Conservation (phyloP, 2,888 invertebrate genomes). For the Hedya salicella region DNA sequence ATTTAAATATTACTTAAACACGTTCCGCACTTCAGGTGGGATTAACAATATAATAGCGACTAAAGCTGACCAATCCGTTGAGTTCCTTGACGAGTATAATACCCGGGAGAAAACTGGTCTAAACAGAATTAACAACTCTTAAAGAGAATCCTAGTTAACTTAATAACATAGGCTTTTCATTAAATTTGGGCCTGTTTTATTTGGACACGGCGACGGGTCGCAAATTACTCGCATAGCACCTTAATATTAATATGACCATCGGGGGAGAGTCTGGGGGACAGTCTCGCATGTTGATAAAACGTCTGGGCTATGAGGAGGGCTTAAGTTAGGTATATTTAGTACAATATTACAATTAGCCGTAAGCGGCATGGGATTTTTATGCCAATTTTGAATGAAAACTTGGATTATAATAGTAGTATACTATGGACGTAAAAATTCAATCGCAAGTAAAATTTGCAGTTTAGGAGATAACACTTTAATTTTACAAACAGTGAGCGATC, state of each 20-base stretch:
- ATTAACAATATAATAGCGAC: neutral
- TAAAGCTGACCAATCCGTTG: neutral
- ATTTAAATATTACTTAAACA: no score
- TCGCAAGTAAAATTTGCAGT: no score
- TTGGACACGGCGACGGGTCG: conserved; percentile 58
- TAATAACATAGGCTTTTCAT: conserved; percentile 64
- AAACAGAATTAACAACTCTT: conserved; percentile 24
- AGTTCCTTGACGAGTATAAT: neutral
- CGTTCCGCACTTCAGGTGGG: neutral
- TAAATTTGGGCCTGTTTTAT: conserved; percentile 67
- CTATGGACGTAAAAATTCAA: no score
- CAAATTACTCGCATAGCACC: conserved; percentile 61
- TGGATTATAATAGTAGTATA: no score
- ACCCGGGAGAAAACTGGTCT: conserved; percentile 2
- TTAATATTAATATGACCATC: conserved; percentile 20
- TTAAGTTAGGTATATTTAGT: neutral
- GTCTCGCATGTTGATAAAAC: conserved; percentile 1
- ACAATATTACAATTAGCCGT: no score
- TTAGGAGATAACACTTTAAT: no score
- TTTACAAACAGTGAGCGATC: no score
- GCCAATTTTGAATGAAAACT: no score
- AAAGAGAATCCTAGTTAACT: conserved; percentile 28
- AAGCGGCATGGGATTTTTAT: no score
- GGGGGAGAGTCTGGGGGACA: neutral
- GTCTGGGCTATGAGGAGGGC: neutral